phyloP scores from a whole-genome alignment of 2,888 invertebrate species.

The Eupeodes latifasciatus region DNA sequence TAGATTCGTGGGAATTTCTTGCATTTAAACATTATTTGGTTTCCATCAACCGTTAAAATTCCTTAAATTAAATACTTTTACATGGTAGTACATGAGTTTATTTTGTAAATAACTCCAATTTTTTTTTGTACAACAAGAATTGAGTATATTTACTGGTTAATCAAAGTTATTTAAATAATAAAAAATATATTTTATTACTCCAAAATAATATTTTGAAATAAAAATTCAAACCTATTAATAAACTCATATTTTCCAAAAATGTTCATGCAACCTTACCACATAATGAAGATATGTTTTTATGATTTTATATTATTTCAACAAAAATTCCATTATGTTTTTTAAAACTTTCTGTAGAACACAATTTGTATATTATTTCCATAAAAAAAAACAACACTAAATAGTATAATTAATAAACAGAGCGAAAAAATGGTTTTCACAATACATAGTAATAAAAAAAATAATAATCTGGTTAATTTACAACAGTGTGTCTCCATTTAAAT shows the following conservation, averaged over 20 bases:
- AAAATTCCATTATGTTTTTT: not conserved
- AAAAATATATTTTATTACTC: too few species aligned
- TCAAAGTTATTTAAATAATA: too few species aligned
- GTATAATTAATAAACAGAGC: not conserved
- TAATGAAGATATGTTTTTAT: not conserved
- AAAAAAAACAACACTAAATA: not conserved
- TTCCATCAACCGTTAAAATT: too few species aligned
- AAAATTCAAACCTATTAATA: not conserved
- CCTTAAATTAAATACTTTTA: too few species aligned
- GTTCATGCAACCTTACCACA: not conserved
- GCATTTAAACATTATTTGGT: too few species aligned
- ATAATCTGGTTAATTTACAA: constrained; percentile 21
- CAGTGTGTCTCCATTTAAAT: constrained; percentile 22
- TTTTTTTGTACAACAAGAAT: too few species aligned
- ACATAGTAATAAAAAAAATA: constrained; percentile 12
- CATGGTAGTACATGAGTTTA: too few species aligned
- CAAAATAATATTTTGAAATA: not conserved
- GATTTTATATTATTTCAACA: not conserved
- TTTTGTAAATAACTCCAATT: too few species aligned
- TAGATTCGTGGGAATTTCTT: too few species aligned
- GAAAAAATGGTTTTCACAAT: not conserved
- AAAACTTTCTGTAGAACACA: not conserved
- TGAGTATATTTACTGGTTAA: too few species aligned
- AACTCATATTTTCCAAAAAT: not conserved
- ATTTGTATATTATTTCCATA: not conserved